These are phyloP conservation scores for Pseudorhombus dupliciocellatus DNA, from an alignment of 2,113 vertebrate species.

Conservation along the genomic window DNA sequence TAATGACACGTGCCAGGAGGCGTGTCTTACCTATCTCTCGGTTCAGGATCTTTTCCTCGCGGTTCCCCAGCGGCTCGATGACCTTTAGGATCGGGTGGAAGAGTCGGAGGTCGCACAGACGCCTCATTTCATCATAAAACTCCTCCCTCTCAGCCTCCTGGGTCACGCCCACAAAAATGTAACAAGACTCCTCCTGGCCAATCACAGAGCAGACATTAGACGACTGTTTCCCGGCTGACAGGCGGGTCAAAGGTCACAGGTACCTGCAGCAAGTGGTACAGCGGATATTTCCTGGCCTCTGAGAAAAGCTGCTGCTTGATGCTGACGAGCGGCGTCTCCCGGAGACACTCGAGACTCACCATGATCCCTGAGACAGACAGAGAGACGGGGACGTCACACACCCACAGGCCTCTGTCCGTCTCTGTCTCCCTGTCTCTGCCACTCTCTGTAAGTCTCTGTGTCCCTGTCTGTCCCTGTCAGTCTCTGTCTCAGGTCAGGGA, in stretches of 20 bases:
- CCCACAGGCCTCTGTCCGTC: too few relatives aligned
- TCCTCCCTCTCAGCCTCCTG: conserved; percentile 86
- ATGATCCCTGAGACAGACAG: conserved; percentile 71
- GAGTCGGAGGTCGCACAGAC: conserved; percentile 82
- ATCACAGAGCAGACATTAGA: conserved; percentile 23
- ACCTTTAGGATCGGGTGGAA: conserved; percentile 85
- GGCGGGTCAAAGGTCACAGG: neutral
- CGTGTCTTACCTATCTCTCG: conserved; percentile 78
- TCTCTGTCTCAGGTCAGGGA: too few relatives aligned
- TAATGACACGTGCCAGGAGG: neutral
- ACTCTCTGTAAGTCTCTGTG: too few relatives aligned
- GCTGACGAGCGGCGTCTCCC: conserved; percentile 81
- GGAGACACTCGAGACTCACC: conserved; percentile 83
- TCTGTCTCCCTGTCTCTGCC: too few relatives aligned
- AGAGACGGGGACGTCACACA: neutral
- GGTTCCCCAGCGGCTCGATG: conserved; percentile 83
- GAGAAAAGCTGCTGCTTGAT: conserved; percentile 84
- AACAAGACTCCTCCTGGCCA: conserved; percentile 83
- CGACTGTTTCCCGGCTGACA: neutral
- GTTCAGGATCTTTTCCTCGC: conserved; percentile 86
- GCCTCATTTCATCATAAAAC: conserved; percentile 83
- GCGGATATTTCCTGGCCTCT: conserved; percentile 82
- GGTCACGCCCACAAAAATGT: conserved; percentile 86
- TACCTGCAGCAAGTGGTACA: conserved; percentile 83
- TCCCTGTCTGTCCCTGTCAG: too few relatives aligned